phyloP scores from a whole-genome alignment of 2,113 vertebrate species.

The Sylvia atricapilla region DNA sequence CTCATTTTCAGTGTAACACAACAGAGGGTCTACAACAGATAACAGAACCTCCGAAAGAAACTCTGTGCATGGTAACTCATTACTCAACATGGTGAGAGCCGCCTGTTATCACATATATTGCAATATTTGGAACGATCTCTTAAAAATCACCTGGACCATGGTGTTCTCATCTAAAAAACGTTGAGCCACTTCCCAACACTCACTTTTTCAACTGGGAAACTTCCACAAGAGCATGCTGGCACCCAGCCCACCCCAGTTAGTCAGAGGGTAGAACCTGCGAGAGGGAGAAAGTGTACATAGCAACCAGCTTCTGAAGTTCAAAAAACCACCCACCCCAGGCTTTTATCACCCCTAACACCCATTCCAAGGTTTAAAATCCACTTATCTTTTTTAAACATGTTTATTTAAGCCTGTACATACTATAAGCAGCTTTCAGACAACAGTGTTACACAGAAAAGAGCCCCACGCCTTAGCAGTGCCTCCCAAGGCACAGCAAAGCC shows the following conservation, averaged over 20 bases:
- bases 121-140: not conserved
- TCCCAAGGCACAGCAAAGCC: not conserved
- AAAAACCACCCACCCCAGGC: not conserved
- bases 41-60: not conserved
- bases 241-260: not conserved
- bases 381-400: fast-evolving
- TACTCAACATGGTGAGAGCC: fast-evolving
- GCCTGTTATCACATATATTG: fast-evolving
- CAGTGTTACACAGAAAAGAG: fast-evolving
- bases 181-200: not conserved
- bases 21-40: not conserved
- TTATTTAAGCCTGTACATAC: not conserved
- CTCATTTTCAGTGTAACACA: not conserved
- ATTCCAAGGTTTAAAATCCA: not conserved
- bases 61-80: fast-evolving
- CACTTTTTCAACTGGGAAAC: not conserved
- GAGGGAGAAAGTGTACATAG: not conserved
- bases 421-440: not conserved
- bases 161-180: fast-evolving
- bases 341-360: not conserved
- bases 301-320: not conserved
- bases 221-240: not conserved
- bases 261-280: not conserved
- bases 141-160: not conserved
- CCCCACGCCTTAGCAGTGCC: not conserved